Conservation (phyloP, 2,888 invertebrate species). For the Melanostoma scalare region DNA sequence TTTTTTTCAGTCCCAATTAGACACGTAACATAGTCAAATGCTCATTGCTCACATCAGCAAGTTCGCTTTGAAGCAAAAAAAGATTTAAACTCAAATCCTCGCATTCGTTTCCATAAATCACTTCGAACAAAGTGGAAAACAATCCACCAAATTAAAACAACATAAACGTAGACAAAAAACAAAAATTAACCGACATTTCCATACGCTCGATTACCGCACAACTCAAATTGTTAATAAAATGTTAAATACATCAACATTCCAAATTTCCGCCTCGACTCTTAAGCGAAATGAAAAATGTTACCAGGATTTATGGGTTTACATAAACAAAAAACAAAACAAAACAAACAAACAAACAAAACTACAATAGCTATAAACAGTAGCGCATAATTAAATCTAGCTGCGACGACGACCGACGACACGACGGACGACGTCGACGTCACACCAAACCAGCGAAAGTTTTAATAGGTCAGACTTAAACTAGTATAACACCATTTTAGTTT, state of each 20-base stretch:
- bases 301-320: conserved; percentile 58
- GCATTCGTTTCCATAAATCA: conserved; percentile 56
- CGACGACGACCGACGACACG: conserved; percentile 23
- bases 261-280: conserved; percentile 11
- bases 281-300: conserved; percentile 9
- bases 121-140: conserved; percentile 64
- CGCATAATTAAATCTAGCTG: conserved; percentile 66
- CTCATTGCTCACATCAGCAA: not conserved
- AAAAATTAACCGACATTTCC: conserved; percentile 9
- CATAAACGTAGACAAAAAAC: conserved; percentile 1
- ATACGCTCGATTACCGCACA: conserved; percentile 59
- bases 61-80: not conserved
- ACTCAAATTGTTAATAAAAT: conserved; percentile 52
- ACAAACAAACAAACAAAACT: conserved; percentile 16
- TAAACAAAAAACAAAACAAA: conserved; percentile 37
- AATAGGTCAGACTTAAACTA: conserved; percentile 71
- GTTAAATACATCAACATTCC: conserved; percentile 11
- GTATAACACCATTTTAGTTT: conserved; percentile 59
- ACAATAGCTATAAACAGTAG: conserved; percentile 45
- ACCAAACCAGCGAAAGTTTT: conserved; percentile 71
- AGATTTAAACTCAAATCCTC: conserved; percentile 33
- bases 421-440: not conserved
- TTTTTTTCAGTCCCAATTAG: not conserved
- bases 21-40: conserved; percentile 4
- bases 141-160: conserved; percentile 44